Base-by-base conservation (phyloP, 2,888 invertebrate genomes). In the Germaria angustata region DNA sequence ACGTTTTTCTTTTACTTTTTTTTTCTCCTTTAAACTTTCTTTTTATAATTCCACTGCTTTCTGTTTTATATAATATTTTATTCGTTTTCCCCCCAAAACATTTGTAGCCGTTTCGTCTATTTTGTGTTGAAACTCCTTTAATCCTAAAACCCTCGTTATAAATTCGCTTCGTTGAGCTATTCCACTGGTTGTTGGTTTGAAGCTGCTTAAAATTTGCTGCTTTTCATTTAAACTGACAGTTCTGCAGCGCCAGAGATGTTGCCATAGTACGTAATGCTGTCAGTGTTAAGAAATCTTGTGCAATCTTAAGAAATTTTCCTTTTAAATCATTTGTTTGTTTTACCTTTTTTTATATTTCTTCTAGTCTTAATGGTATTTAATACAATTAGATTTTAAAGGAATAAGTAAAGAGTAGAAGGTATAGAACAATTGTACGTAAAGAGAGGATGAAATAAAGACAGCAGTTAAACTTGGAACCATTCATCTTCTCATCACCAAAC, bases 401-500 rank as follows among this genome's bases (percentile, higher is more conserved):
- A 51, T 55, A 55, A 55, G 1, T 15, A 39, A 53, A 55, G n/a
- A 55, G n/a, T 44, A 13, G 36, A 55, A 72, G 66, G 49, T 39
- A 63, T 20, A 32, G 51, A 28, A 63, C 3, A 28, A 3, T 5
- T 28, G 6, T 28, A 28, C 4, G 6, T 28, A 6, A 6, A 28
- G 6, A 6, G 28, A 28, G 28, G 3, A 9, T 4, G 8, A 15
- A 1, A 9, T 6, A 61, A 34, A 9, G 39, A 41, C 15, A 79
- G n/a, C 57, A 51, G 24, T 24, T 53, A 41, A 75, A 71, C 46
- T 65, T 78, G 39, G 55, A 57, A 44, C 57, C 79, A 82, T 82
- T 82, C 79, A 79, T 82, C 82, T 82, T 79, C 75, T 79, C 82
- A 76, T 76, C 82, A 69, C 82, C 66, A 24, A 71, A 69, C 20